Base-by-base conservation (phyloP, 1,140 invertebrate species). In the Zaprionus tsacasi region DNA sequence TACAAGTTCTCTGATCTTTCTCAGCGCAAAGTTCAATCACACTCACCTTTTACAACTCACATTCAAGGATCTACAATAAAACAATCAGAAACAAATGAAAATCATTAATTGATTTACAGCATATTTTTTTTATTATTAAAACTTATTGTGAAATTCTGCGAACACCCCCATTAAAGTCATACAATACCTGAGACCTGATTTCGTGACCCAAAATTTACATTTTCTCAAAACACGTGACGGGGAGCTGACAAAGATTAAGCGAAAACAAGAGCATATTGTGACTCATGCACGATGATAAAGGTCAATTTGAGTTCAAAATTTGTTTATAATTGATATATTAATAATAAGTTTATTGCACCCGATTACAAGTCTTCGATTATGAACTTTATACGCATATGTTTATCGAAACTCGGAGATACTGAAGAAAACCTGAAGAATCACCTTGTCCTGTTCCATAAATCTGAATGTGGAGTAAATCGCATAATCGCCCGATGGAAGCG, bases 401-500 rank as follows among this genome's bases (percentile, higher is more conserved):
- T 59, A 75, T 27, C 74, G 70, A 69, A 70, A 81, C 36, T 91
- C 87, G 2, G 82, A 74, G 7, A 91, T 57, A 12, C 68, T 71
- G 11, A 91, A 91, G 17, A 88, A 91, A 2, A 79, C 81, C 48
- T 88, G 87, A 0, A 91, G 57, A 59, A 61, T 52, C 0, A 74
- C 68, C 3, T 73, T 63, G 15, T 83, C 80, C 40, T 57, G 55
- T n/a, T 30, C 21, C 10, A 61, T 65, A 10, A 67, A 68, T 11
- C 76, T 78, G 30, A 91, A 79, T 6, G 82, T 91, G 38, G 70
- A 33, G 64, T 79, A 88, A 1, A 91, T 71, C 8, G 78, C 88
- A 61, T 91, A 91, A 43, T 91, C 87, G 7, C 82, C 88, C 5
- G 35, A 50, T 5, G 88, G 88, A 11, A 91, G 38, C 1, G 87